Evolutionary conservation across 2,888 invertebrate genomes (phyloP), one percentile per base, ranked within the genome.

Genomic region (Zhuqinia jingwanae): DNA sequence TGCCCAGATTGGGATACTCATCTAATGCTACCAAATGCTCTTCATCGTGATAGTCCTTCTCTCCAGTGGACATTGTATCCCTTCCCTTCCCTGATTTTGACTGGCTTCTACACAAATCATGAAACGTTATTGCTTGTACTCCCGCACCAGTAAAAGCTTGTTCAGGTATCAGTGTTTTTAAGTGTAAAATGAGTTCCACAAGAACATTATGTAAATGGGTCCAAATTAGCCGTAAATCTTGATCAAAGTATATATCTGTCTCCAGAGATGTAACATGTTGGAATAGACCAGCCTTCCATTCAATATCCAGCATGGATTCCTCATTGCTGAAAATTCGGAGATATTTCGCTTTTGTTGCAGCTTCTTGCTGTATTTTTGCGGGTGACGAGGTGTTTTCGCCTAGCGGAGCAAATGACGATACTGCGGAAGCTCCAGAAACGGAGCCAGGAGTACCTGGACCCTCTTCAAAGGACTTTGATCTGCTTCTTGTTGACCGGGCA

Each of bases 131-230:
- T 36, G 85, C 30, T 0, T 73, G 78, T 20, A 88, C 85, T 10
- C 88, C 88, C 10, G 81, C 88, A 0, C 88, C 88, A 2, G 88
- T 88, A 42, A 88, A 88, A n/a, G 88, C 88, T 30, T 88, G 85
- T 30, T 88, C 88, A n/a, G 85, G 85, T 27, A 88, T 79, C 20
- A 70, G 17, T 1, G 78, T 63, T 70, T 70, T 80, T 17, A 88
- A 42, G 58, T 88, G 88, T 0, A 88, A 53, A 42, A 82, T 73
- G 0, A 88, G 79, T n/a, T 81, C 76, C 1, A 60, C 60, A 3
- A 88, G 65, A 13, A 22, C 42, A 10, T 42, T n/a, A 20, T 85
- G 68, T 45, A 88, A 56, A 75, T 88, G 85, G 13, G 82, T 77
- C 88, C 88, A 88, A 75, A 88, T 88, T 56, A 88, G 20, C 58